Evolutionary conservation across 2,113 vertebrate genomes (phyloP).

Genomic region (Columba janthina): DNA sequence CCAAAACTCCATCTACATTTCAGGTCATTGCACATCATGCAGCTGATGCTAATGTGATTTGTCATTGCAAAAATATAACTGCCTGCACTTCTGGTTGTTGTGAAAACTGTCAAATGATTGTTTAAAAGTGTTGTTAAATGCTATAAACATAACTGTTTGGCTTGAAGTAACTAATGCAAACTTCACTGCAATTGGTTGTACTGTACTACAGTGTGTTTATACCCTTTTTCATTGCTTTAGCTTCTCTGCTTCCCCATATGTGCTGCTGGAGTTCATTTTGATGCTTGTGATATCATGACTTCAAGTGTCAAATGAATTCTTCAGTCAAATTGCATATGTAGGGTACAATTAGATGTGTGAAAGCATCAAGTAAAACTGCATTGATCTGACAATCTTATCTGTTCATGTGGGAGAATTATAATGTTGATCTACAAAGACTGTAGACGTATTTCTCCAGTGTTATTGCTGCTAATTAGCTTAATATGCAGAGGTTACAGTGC

Average conservation of each 20-base stretch:
- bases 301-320: constrained; percentile 61
- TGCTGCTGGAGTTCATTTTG: constrained; percentile 47
- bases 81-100: constrained; percentile 18
- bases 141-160: background rate
- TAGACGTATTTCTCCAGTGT: background rate
- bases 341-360: constrained; percentile 34
- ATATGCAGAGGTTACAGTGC: background rate
- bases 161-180: constrained; percentile 15
- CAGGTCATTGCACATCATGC: constrained; percentile 30
- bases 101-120: background rate
- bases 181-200: background rate
- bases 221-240: constrained; percentile 10
- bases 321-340: background rate
- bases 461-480: constrained; percentile 33
- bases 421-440: background rate
- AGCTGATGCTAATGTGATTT: constrained; percentile 66
- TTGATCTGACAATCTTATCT: constrained; percentile 5
- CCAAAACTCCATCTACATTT: background rate
- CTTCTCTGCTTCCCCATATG: constrained; percentile 11
- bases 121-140: background rate
- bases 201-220: background rate
- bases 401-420: background rate
- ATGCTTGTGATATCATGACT: constrained; percentile 36
- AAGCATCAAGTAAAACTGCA: constrained; percentile 1
- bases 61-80: constrained; percentile 2